Evolutionary conservation across 2,113 vertebrate genomes (phyloP), one percentile per base, ranked within the genome.

Genomic region (Antennarius striatus): DNA sequence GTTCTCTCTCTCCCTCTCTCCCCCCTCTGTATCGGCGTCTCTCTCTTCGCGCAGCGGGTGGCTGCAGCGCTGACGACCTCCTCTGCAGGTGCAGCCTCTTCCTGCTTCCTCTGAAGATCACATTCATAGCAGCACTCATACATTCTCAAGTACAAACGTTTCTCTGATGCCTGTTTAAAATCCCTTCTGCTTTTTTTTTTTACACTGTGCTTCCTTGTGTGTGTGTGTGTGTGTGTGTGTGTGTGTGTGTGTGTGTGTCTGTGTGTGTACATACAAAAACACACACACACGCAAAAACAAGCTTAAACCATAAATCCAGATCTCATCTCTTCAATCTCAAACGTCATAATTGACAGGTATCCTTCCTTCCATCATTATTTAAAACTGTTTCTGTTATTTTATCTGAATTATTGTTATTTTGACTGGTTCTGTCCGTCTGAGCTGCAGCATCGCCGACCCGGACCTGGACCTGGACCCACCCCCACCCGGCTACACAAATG

Each of bases 11-110:
- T 22, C 22, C 22, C 22, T 22, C 22, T 22, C 22, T 22, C 22
- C 60, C 51, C 46, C 66, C 16, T 58, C 62, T 53, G 16, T 72
- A 49, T 72, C 36, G 29, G 17, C 50, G 13, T 59, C 62, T 57
- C 46, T 64, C 70, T 80, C 75, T 66, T 39, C 69, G 71, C 84
- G 71, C 89, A 86, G 89, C 78, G 73, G 86, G 86, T 63, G 84
- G 82, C 54, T 73, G 58, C 53, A 66, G 78, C 73, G 77, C 87
- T 71, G 81, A 82, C 84, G 85, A 88, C 83, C 88, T 88, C 87
- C 82, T 82, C 85, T 89, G 88, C 89, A 91, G 89, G 89, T 91
- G 89, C 89, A 89, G 74, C 86, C 77, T 83, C 84, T 89, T 89
- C 84, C 85, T 88, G 80, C 79, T 89, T 89, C 88, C 79, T 89